Conservation (phyloP, 2,113 vertebrate species). For the Ammodytes marinus region DNA sequence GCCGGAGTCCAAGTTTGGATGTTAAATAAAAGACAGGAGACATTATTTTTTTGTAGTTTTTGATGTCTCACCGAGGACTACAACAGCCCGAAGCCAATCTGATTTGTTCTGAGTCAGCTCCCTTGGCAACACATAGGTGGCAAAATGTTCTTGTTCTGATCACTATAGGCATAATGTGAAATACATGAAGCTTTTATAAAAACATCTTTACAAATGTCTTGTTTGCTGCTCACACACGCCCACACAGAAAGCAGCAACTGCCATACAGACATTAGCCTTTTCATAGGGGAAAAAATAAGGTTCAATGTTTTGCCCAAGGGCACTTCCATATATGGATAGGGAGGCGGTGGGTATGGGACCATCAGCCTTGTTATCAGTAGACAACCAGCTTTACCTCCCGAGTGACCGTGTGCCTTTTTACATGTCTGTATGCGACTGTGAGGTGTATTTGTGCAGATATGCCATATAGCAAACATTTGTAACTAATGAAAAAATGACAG, state of each 20-base stretch:
- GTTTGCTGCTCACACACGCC: too few species aligned
- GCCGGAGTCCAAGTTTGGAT: not conserved
- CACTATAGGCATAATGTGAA: conserved; percentile 20
- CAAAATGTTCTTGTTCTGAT: conserved; percentile 8
- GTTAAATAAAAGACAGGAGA: not conserved
- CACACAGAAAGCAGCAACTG: too few species aligned
- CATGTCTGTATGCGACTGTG: not conserved
- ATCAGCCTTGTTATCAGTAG: too few species aligned
- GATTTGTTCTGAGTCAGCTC: not conserved
- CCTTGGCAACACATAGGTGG: not conserved
- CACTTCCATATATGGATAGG: too few species aligned
- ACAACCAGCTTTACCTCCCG: too few species aligned
- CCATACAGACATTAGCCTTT: too few species aligned
- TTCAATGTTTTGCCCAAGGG: too few species aligned
- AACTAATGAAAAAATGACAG: conserved; percentile 34
- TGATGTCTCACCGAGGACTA: not conserved
- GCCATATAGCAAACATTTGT: conserved; percentile 23
- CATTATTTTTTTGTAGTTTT: conserved; percentile 6
- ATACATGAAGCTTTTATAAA: not conserved
- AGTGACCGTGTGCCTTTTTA: conserved; percentile 15
- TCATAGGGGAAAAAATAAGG: too few species aligned
- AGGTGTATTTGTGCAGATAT: not conserved
- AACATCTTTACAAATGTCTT: too few species aligned
- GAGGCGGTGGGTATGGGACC: too few species aligned
- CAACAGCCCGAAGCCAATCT: not conserved